phyloP scores from a whole-genome alignment of 2,797 vertebrate genomes.

The Karalla daura region DNA sequence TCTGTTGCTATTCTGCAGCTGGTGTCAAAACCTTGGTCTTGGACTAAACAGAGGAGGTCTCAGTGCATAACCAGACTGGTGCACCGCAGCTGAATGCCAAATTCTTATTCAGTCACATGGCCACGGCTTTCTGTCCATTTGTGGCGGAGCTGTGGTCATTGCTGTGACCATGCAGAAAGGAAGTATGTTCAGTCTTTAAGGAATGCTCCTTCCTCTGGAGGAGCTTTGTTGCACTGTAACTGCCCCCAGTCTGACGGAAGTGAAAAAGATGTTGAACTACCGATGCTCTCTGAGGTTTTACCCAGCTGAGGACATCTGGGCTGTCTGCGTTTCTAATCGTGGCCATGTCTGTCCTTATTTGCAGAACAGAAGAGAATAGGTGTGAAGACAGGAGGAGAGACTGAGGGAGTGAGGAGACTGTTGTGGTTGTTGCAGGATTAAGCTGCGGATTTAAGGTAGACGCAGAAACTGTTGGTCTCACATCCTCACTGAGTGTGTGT shows the following conservation, averaged over 20 bases:
- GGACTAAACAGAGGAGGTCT: no score
- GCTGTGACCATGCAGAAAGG: neutral
- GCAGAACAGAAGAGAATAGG: constrained; percentile 33
- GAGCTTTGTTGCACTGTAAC: neutral
- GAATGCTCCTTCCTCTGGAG: neutral
- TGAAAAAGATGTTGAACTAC: neutral
- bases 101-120: neutral
- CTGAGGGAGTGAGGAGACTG: neutral
- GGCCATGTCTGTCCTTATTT: constrained; percentile 28
- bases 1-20: no score
- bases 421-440: constrained; percentile 23
- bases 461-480: constrained; percentile 39
- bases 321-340: constrained; percentile 8
- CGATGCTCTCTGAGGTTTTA: neutral
- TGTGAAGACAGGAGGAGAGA: neutral
- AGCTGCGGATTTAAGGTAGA: constrained; percentile 39
- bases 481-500: neutral
- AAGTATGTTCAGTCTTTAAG: neutral
- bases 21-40: no score
- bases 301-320: constrained; percentile 22
- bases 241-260: neutral
- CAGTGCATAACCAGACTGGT: no score
- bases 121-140: neutral
- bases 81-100: no score
- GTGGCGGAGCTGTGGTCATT: neutral